These are phyloP conservation scores for Eretmocerus hayati DNA, from an alignment of 2,888 invertebrate genomes.

Conservation along the genomic window DNA sequence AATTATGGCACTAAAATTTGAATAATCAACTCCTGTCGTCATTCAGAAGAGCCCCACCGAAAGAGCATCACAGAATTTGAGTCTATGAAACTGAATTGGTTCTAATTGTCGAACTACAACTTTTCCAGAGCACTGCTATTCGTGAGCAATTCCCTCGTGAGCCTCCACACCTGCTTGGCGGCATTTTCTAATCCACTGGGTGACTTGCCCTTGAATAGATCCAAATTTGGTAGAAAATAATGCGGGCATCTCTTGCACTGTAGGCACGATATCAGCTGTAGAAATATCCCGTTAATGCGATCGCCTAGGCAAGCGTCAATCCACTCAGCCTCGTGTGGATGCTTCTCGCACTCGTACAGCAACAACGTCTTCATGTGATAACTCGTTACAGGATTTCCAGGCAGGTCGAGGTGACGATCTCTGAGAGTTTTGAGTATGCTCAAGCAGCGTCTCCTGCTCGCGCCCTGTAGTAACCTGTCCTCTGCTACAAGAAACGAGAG, in stretches of 20 bases:
- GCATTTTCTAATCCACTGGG: slow-evolving; percentile 85
- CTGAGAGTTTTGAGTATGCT: slow-evolving; percentile 84
- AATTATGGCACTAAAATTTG: slow-evolving; percentile 22
- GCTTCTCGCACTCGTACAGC: slow-evolving; percentile 93
- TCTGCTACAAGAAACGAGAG: slow-evolving; percentile 87
- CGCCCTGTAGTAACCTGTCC: slow-evolving; percentile 77
- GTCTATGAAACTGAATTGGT: not conserved
- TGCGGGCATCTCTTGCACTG: slow-evolving; percentile 92
- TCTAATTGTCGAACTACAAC: slow-evolving; percentile 68
- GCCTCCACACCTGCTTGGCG: slow-evolving; percentile 87
- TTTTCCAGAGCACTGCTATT: slow-evolving; percentile 87
- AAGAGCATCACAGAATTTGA: slow-evolving; percentile 22
- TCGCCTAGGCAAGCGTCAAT: slow-evolving; percentile 86
- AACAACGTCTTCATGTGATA: slow-evolving; percentile 87
- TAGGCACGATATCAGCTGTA: slow-evolving; percentile 92
- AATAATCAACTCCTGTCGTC: slow-evolving; percentile 1
- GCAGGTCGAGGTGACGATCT: slow-evolving; percentile 81
- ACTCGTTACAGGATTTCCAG: slow-evolving; percentile 81
- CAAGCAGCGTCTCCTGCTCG: slow-evolving; percentile 77
- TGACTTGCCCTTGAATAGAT: slow-evolving; percentile 88
- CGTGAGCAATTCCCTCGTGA: slow-evolving; percentile 84
- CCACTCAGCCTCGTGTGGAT: slow-evolving; percentile 90
- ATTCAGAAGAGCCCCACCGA: not conserved
- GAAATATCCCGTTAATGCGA: slow-evolving; percentile 84
- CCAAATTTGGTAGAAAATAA: slow-evolving; percentile 88